Percentiles rank a stretch among this genome's conserved stretches.
Conservation (phyloP, 2,888 invertebrate genomes). For the Thera obeliscata region DNA sequence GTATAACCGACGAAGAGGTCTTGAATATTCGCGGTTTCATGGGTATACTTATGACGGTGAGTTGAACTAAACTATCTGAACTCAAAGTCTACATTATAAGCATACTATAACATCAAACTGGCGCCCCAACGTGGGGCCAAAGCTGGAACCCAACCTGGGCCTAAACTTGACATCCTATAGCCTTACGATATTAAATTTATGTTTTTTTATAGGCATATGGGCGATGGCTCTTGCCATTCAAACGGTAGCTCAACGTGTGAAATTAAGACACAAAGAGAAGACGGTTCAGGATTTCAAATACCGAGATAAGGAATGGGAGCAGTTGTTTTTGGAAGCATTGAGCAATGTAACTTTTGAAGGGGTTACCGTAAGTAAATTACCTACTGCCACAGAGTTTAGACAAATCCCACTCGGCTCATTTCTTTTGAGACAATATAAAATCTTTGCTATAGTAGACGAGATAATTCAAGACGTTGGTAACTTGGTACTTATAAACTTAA, state of each 20-base stretch:
- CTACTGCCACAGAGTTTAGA: too few species aligned
- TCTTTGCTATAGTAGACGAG: neutral
- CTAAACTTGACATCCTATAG: neutral
- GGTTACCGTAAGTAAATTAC: conserved; percentile 86
- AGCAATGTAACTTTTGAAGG: conserved; percentile 97
- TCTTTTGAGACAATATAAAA: neutral
- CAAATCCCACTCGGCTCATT: too few species aligned
- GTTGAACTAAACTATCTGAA: conserved; percentile 12
- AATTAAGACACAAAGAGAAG: conserved; percentile 88
- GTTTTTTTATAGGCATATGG: conserved; percentile 88
- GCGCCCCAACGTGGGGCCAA: conserved; percentile 11
- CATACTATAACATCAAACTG: neutral
- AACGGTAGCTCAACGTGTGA: conserved; percentile 91
- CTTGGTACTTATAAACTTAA: too few species aligned
- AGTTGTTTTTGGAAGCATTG: conserved; percentile 93
- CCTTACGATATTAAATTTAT: neutral
- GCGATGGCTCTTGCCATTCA: conserved; percentile 98
- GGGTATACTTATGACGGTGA: conserved; percentile 98
- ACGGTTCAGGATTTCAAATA: conserved; percentile 93
- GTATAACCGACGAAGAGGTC: conserved; percentile 91
- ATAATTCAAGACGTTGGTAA: too few species aligned
- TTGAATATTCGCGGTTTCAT: conserved; percentile 96
- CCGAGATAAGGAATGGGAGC: conserved; percentile 94
- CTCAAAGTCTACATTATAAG: neutral
- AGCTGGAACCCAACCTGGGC: conserved; percentile 1